These are phyloP conservation scores for Mythimna impura DNA, from an alignment of 2,888 invertebrate genomes.

Conservation along the genomic window DNA sequence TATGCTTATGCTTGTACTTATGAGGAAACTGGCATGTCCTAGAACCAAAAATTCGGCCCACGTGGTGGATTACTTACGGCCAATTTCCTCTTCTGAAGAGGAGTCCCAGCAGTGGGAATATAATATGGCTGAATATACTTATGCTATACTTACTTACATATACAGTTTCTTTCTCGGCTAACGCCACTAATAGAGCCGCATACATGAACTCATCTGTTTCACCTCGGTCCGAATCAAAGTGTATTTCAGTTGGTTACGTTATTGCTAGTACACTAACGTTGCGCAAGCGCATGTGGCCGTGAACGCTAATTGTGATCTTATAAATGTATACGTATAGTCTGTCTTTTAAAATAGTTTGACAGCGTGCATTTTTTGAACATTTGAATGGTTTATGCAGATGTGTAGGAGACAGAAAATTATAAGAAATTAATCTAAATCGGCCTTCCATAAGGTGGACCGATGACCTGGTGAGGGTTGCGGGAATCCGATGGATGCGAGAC, in stretches of 20 bases:
- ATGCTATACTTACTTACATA: no score
- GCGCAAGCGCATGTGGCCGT: slow-evolving; percentile 58
- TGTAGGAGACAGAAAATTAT: not conserved
- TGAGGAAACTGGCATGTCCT: no score
- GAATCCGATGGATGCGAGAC: no score
- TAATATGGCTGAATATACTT: no score
- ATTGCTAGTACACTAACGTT: slow-evolving; percentile 45
- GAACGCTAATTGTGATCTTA: slow-evolving; percentile 61
- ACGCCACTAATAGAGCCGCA: slow-evolving; percentile 26
- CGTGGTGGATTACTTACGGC: no score
- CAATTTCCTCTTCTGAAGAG: no score
- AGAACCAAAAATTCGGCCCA: no score
- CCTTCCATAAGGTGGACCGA: no score
- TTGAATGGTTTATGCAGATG: slow-evolving; percentile 15
- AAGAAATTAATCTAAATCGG: no score
- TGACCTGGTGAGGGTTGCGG: no score
- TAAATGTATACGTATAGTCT: slow-evolving; percentile 19
- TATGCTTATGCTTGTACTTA: no score
- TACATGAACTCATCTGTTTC: slow-evolving; percentile 57
- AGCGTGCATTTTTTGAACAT: slow-evolving; percentile 11
- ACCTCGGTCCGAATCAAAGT: slow-evolving; percentile 72
- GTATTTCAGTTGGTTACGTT: slow-evolving; percentile 71
- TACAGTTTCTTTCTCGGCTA: not conserved
- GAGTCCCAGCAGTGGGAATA: no score
- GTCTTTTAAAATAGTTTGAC: slow-evolving; percentile 25